phyloP scores from a whole-genome alignment of 1,140 invertebrate genomes.

The Mamestra configurata region DNA sequence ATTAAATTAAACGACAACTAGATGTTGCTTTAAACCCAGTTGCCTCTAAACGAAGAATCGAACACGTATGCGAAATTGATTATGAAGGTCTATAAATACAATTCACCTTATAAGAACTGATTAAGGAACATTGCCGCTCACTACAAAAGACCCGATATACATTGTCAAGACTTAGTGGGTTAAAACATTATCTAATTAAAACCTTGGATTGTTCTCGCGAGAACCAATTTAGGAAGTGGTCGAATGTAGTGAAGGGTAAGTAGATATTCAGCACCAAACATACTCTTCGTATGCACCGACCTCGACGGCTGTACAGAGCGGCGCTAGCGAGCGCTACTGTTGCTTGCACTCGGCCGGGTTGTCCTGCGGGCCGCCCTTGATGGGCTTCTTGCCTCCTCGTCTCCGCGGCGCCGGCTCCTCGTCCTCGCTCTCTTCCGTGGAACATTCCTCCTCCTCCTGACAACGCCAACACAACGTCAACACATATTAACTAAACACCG shows the following conservation, averaged over 20 bases:
- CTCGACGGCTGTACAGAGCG: constrained; percentile 13
- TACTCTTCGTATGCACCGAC: constrained; percentile 40
- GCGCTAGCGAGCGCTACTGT: constrained; percentile 64
- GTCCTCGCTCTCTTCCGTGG: constrained; percentile 80
- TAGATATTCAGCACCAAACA: constrained; percentile 40
- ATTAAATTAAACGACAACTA: not conserved
- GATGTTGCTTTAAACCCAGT: not conserved
- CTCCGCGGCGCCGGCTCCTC: constrained; percentile 74
- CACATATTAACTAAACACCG: constrained; percentile 35
- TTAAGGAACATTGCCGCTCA: constrained; percentile 25
- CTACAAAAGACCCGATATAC: constrained; percentile 16
- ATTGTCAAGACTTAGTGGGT: not conserved
- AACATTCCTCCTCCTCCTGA: constrained; percentile 83
- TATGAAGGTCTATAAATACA: constrained; percentile 32
- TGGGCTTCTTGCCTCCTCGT: constrained; percentile 66
- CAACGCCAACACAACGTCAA: constrained; percentile 52
- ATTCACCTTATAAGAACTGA: constrained; percentile 30
- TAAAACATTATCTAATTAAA: not conserved
- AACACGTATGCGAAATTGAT: constrained; percentile 26
- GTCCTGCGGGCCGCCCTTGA: constrained; percentile 61
- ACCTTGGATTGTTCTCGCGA: not conserved
- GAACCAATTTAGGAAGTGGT: not conserved
- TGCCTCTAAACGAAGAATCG: constrained; percentile 1
- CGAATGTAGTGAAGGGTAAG: constrained; percentile 24
- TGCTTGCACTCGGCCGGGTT: constrained; percentile 81